Evolutionary conservation across 2,888 invertebrate species (phyloP).

Genomic region (Malthinus flaveolus): DNA sequence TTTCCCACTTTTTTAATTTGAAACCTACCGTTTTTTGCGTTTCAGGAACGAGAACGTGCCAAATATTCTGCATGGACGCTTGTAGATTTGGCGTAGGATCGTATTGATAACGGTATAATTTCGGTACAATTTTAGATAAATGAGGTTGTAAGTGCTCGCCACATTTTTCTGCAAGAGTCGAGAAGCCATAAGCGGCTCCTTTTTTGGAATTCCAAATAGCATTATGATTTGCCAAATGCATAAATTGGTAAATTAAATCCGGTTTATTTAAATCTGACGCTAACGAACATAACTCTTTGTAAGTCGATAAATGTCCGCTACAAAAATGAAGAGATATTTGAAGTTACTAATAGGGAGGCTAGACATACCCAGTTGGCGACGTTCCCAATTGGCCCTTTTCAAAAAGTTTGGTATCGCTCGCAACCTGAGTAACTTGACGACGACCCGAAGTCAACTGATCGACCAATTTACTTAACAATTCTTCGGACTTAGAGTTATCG

Average conservation of each 20-base stretch:
- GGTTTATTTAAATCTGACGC: conserved; percentile 95
- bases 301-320: conserved; percentile 87
- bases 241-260: conserved; percentile 92
- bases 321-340: not conserved
- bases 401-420: conserved; percentile 82
- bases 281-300: conserved; percentile 90
- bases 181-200: conserved; percentile 93
- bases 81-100: conserved; percentile 93
- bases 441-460: conserved; percentile 83
- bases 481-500: conserved; percentile 73
- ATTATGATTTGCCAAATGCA: conserved; percentile 94
- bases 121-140: conserved; percentile 83
- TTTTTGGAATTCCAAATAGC: conserved; percentile 93
- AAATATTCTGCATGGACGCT: conserved; percentile 91
- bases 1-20: conserved; percentile 43
- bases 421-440: conserved; percentile 72
- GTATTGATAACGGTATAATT: conserved; percentile 87
- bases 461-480: conserved; percentile 76
- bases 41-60: conserved; percentile 87
- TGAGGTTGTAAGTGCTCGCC: conserved; percentile 81
- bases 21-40: conserved; percentile 74
- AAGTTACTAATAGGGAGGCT: not conserved
- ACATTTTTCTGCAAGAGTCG: conserved; percentile 81
- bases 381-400: conserved; percentile 86
- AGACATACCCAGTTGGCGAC: conserved; percentile 78